Evolutionary conservation across 2,113 vertebrate genomes (phyloP).

Genomic region (Setophaga coronata): DNA sequence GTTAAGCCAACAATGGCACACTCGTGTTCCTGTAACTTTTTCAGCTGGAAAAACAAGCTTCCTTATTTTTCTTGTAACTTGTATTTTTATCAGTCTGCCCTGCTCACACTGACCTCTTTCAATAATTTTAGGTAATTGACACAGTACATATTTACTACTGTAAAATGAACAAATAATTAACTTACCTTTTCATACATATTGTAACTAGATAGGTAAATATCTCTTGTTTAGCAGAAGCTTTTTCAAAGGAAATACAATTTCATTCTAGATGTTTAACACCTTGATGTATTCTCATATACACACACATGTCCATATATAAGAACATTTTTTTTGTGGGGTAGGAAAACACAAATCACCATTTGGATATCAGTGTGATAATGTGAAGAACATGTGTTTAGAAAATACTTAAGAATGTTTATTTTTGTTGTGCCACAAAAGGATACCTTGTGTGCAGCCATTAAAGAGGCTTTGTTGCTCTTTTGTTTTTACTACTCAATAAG

Average conservation of each 20-base stretch:
- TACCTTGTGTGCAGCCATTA: neutral
- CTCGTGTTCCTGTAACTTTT: neutral
- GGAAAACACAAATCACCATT: neutral
- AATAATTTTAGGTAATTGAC: neutral
- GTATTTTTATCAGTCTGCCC: neutral
- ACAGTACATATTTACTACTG: neutral
- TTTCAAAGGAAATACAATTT: neutral
- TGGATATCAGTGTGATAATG: neutral
- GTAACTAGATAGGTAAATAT: neutral
- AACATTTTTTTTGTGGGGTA: neutral
- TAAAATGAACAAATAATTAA: neutral
- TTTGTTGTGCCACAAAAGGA: neutral
- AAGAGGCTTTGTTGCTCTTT: neutral
- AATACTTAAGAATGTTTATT: neutral
- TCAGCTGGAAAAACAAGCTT: neutral
- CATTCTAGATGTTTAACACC: neutral
- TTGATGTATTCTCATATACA: neutral
- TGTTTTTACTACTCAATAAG: neutral
- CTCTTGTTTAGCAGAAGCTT: neutral
- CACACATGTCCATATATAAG: neutral
- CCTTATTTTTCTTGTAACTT: neutral
- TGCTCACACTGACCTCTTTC: neutral
- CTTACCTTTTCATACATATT: neutral
- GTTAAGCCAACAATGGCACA: neutral
- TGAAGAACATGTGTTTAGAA: neutral